These are phyloP conservation scores for Pangasius djambal DNA, from an alignment of 2,797 vertebrate genomes.

Conservation along the genomic window DNA sequence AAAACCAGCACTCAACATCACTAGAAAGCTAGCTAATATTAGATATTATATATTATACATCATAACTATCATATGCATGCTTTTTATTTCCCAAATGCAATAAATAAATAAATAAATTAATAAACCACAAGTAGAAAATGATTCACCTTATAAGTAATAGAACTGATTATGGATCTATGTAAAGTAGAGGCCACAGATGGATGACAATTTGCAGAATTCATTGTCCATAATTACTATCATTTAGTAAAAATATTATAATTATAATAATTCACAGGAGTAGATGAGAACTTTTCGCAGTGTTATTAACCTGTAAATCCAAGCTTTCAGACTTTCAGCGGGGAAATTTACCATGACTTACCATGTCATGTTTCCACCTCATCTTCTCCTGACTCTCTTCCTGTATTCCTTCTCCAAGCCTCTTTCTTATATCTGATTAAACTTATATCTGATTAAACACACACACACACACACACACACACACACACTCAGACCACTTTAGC, in stretches of 20 bases:
- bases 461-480: conserved; percentile 1
- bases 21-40: background rate
- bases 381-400: background rate
- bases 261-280: background rate
- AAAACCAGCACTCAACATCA: background rate
- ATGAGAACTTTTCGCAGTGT: background rate
- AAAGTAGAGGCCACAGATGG: background rate
- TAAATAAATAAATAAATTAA: background rate
- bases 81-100: background rate
- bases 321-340: background rate
- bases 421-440: conserved; percentile 8
- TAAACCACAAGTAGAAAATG: background rate
- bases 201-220: background rate
- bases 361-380: background rate
- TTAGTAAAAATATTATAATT: background rate
- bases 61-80: background rate
- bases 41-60: background rate
- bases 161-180: background rate
- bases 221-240: background rate
- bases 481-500: background rate
- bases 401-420: background rate
- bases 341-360: background rate
- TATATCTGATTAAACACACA: conserved; percentile 15
- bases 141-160: background rate
- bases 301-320: background rate